Percentiles rank a stretch among this genome's conserved stretches.
These are phyloP conservation scores for Eleutherodactylus coqui DNA, from an alignment of 2,797 vertebrate species.

Conservation along the genomic window DNA sequence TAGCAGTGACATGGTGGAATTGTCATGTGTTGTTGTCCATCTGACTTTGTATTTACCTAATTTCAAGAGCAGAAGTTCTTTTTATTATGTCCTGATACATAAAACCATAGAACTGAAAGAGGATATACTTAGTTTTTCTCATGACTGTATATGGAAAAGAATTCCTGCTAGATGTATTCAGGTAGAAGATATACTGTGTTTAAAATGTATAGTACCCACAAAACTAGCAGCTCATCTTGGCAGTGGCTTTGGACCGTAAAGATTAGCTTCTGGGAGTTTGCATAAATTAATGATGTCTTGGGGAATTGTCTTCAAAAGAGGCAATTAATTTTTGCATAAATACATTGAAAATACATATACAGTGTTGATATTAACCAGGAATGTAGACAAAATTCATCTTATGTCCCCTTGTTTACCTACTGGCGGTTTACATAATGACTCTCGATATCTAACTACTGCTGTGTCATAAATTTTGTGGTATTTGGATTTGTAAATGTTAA, in stretches of 20 bases:
- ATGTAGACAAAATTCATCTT: constrained; percentile 47
- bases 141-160: constrained; percentile 28
- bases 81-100: too few relatives aligned
- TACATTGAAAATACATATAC: constrained; percentile 61
- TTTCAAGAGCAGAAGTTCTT: too few relatives aligned
- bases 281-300: constrained; percentile 62
- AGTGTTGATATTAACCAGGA: constrained; percentile 50
- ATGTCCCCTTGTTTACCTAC: constrained; percentile 13
- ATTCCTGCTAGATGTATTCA: constrained; percentile 48
- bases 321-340: constrained; percentile 61
- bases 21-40: background rate
- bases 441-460: constrained; percentile 17
- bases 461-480: constrained; percentile 34
- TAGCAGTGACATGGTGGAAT: too few relatives aligned
- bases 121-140: constrained; percentile 31
- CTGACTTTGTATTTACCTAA: too few relatives aligned
- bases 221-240: constrained; percentile 50
- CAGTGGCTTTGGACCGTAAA: constrained; percentile 38
- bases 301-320: constrained; percentile 62
- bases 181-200: constrained; percentile 42
- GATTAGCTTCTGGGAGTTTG: constrained; percentile 56
- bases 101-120: too few relatives aligned
- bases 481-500: constrained; percentile 38
- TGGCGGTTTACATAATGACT: constrained; percentile 34
- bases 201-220: constrained; percentile 46